Evolutionary conservation across 2,888 invertebrate genomes (phyloP).

Genomic region (Drosophila multiciliata): DNA sequence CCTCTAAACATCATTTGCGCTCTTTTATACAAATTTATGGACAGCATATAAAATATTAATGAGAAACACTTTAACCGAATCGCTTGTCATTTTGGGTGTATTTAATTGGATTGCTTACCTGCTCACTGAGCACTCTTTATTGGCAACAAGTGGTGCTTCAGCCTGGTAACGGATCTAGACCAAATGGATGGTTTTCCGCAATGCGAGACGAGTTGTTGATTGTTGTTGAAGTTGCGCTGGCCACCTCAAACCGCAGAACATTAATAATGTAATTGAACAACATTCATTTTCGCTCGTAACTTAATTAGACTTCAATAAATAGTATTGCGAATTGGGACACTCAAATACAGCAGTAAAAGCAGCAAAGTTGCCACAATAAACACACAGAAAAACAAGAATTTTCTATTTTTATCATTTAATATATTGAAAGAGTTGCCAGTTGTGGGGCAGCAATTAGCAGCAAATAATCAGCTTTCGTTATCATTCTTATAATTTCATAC

Average conservation of each 20-base stretch:
- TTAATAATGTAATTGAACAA: constrained; percentile 34
- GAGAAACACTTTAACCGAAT: neutral
- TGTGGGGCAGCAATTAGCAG: constrained; percentile 7
- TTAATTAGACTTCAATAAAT: constrained; percentile 40
- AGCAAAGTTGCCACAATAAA: neutral
- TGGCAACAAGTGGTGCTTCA: neutral
- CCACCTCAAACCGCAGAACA: constrained; percentile 6
- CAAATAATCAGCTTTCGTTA: constrained; percentile 21
- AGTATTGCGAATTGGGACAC: neutral
- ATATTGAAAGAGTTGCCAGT: constrained; percentile 25
- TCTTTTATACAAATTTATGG: neutral
- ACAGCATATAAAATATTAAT: neutral
- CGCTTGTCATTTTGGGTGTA: neutral
- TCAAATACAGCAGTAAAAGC: constrained; percentile 1
- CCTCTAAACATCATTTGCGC: neutral
- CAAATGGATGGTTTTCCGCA: neutral
- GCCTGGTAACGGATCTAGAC: neutral
- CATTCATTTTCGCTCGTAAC: constrained; percentile 24
- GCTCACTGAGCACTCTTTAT: neutral
- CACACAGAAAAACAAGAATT: neutral
- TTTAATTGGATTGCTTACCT: neutral
- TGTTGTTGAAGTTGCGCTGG: constrained; percentile 6
- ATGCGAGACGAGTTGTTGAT: neutral
- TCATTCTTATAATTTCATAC: neutral
- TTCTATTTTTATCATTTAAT: constrained; percentile 50